A percentile compares a stretch with the other conserved stretches of the same genome.
phyloP scores from a whole-genome alignment of 2,888 invertebrate genomes.

The Ormyrus pomaceus region DNA sequence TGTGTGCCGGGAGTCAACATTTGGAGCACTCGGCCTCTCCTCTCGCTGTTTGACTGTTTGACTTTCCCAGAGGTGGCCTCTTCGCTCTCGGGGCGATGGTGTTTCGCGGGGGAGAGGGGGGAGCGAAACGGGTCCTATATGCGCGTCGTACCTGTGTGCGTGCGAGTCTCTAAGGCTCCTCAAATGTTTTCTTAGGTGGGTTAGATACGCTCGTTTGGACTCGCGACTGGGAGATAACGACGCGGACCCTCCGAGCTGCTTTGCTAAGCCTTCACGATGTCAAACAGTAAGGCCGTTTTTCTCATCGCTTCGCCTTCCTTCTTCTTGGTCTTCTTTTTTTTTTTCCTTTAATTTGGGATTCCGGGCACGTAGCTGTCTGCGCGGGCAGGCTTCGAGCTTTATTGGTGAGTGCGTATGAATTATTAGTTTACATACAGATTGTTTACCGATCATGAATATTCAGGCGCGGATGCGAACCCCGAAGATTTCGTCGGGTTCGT shows the following conservation, averaged over 20 bases:
- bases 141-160: constrained; percentile 36
- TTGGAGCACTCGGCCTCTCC: constrained; percentile 60
- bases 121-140: constrained; percentile 57
- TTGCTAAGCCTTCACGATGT: constrained; percentile 35
- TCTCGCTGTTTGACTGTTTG: constrained; percentile 72
- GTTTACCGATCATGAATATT: constrained; percentile 42
- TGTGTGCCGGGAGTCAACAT: constrained; percentile 73
- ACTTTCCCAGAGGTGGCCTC: constrained; percentile 72
- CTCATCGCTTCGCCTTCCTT: not conserved
- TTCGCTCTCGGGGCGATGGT: constrained; percentile 16
- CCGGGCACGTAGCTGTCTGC: constrained; percentile 27
- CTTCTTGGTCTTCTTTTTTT: constrained; percentile 18
- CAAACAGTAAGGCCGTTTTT: constrained; percentile 25
- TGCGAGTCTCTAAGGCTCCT: constrained; percentile 65
- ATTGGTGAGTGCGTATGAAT: constrained; percentile 30
- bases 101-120: constrained; percentile 52
- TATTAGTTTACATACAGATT: constrained; percentile 22
- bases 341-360: constrained; percentile 23
- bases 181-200: constrained; percentile 73
- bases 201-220: constrained; percentile 65
- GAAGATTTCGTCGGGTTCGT: too few species aligned
- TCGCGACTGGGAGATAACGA: constrained; percentile 48
- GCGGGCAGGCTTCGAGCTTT: constrained; percentile 12
- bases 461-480: not conserved
- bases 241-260: constrained; percentile 10